Evolutionary conservation across 2,888 invertebrate genomes (phyloP).

Genomic region (Camptogramma bilineatum): DNA sequence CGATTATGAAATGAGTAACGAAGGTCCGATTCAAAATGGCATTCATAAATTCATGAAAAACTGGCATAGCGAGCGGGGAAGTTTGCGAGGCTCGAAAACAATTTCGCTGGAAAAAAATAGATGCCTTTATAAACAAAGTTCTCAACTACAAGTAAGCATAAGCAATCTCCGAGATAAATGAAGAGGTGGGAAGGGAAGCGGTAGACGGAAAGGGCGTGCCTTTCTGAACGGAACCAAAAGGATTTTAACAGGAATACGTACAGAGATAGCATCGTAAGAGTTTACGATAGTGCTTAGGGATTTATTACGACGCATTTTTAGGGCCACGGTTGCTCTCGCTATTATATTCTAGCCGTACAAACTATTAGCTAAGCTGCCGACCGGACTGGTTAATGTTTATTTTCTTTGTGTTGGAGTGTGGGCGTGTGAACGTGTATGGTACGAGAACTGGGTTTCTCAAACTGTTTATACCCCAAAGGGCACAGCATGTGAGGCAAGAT

Average conservation of each 20-base stretch:
- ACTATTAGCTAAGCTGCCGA: conserved; percentile 13
- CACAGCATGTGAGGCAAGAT: not conserved
- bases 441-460: conserved; percentile 13
- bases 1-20: conserved; percentile 38
- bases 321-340: conserved; percentile 38
- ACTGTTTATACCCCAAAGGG: not conserved
- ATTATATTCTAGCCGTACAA: conserved; percentile 30
- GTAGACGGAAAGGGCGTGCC: conserved; percentile 46
- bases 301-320: conserved; percentile 55
- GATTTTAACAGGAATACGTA: conserved; percentile 51
- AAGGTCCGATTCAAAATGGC: conserved; percentile 32
- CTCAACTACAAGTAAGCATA: conserved; percentile 47
- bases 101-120: conserved; percentile 45
- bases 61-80: conserved; percentile 32
- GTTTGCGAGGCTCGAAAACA: conserved; percentile 40
- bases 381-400: conserved; percentile 35
- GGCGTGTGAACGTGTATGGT: conserved; percentile 40
- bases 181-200: conserved; percentile 45
- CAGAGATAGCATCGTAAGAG: conserved; percentile 54
- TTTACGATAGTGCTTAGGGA: conserved; percentile 50
- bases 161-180: conserved; percentile 49
- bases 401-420: conserved; percentile 32
- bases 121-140: conserved; percentile 49
- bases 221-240: conserved; percentile 45
- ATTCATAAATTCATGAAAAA: conserved; percentile 34